Evolutionary conservation across 1,140 invertebrate genomes (phyloP).

Genomic region (Asobara japonica): DNA sequence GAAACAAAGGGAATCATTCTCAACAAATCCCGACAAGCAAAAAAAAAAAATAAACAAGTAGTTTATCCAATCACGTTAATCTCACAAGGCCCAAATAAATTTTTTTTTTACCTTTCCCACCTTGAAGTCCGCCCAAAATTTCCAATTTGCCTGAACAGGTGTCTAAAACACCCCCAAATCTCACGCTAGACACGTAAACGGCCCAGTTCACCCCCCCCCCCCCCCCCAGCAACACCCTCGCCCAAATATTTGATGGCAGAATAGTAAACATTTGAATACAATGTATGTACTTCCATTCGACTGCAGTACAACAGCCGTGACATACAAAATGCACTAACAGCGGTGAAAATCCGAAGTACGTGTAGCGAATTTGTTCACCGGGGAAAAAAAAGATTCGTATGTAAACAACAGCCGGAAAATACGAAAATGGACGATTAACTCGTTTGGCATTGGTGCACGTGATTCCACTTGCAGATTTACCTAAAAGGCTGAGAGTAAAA

Average conservation of each 20-base stretch:
- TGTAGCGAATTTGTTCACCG: constrained; percentile 25
- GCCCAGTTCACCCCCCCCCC: constrained; percentile 21
- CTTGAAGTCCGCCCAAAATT: not conserved
- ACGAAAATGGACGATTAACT: constrained; percentile 27
- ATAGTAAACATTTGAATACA: constrained; percentile 29
- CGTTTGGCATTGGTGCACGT: not conserved
- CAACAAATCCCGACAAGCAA: not conserved
- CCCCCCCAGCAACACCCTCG: not conserved
- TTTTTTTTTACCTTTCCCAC: too few species aligned
- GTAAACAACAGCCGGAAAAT: constrained; percentile 16
- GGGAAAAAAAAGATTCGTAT: not conserved
- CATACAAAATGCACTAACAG: constrained; percentile 21
- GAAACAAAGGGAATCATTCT: constrained; percentile 2
- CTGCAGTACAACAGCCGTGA: constrained; percentile 6
- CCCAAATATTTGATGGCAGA: constrained; percentile 33
- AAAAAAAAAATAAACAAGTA: not conserved
- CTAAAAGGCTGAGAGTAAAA: not conserved
- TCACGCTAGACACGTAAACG: constrained; percentile 1
- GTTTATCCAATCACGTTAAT: too few species aligned
- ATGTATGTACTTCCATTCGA: not conserved
- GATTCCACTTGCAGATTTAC: not conserved
- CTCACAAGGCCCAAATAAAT: too few species aligned
- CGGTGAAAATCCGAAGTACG: constrained; percentile 24
- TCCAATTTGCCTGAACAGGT: not conserved
- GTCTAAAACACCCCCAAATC: not conserved